Evolutionary conservation across 2,888 invertebrate species (phyloP), one percentile per base, ranked within the genome.

Genomic region (Melinaea marsaeus): DNA sequence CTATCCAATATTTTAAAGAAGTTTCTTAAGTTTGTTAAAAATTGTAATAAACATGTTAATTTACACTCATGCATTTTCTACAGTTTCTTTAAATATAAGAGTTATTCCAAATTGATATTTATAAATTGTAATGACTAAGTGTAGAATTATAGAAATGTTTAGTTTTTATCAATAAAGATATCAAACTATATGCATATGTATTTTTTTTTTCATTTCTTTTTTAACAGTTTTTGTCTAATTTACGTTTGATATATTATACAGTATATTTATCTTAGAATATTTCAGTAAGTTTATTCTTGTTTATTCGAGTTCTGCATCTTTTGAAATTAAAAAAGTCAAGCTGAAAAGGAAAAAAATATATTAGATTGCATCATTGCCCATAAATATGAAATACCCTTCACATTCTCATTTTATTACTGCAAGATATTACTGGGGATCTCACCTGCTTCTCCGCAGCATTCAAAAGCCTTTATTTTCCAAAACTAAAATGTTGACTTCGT

Each of bases 41-140:
- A 22, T 22, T 22, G 22, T 22, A 22, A 22, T 22, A 22, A 22
- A 55, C 6, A 48, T 57, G 33, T 56, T 57, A 55, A 60, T 58
- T 48, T 54, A 48, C 57, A 60, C 37, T 64, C 63, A 68, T 62
- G 70, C 71, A 72, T 72, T 72, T 71, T 64, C 51, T 62, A 60
- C 60, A 60, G 60, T 58, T 68, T 64, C 57, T 58, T 69, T 69
- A 66, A 57, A 65, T 66, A 67, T 72, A 74, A 73, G 74, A 66
- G 63, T 73, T 72, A 74, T 75, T 75, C 74, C 75, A 75, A 74
- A 71, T 68, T 69, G 59, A 71, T 72, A 71, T 74, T 73, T 73
- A 72, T 69, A 59, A 71, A 67, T 67, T 63, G 66, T 72, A 70
- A 67, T 65, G 47, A 62, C 58, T 64, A 69, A 68, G 67, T 48